Evolutionary conservation across 2,888 invertebrate species (phyloP).

Genomic region (Dryomyza anilis): DNA sequence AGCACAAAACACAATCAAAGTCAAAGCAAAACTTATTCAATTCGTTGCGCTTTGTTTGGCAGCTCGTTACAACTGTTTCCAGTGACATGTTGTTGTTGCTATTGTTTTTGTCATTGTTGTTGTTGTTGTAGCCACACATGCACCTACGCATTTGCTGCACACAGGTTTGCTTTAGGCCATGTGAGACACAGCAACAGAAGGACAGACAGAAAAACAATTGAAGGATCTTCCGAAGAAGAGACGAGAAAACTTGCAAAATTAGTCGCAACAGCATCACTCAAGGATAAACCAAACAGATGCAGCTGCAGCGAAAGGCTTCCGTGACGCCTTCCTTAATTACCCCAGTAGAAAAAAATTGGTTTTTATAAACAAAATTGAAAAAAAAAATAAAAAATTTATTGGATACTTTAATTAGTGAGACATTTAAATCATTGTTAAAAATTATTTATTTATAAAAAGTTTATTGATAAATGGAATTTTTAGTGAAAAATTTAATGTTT

Average conservation of each 20-base stretch:
- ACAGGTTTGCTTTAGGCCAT: neutral
- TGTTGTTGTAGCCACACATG: neutral
- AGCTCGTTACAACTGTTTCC: slow-evolving; percentile 6
- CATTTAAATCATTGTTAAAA: too few relatives aligned
- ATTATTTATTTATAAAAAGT: too few relatives aligned
- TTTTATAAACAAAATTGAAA: too few relatives aligned
- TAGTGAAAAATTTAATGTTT: too few relatives aligned
- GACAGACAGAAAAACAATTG: neutral
- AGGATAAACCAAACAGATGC: neutral
- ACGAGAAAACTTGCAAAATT: neutral
- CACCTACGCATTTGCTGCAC: neutral
- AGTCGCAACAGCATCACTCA: neutral
- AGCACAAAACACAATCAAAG: neutral
- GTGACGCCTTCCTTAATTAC: too few relatives aligned
- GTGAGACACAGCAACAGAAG: neutral
- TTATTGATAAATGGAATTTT: too few relatives aligned
- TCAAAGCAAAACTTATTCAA: slow-evolving; percentile 1
- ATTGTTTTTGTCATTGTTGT: neutral
- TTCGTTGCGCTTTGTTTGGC: neutral
- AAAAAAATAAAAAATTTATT: too few relatives aligned
- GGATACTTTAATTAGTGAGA: too few relatives aligned
- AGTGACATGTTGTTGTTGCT: neutral
- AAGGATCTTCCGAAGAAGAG: neutral
- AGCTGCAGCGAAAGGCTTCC: too few relatives aligned
- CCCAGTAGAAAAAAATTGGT: too few relatives aligned